Evolutionary conservation across 2,113 vertebrate genomes (phyloP).

Genomic region (Amphiprion percula): DNA sequence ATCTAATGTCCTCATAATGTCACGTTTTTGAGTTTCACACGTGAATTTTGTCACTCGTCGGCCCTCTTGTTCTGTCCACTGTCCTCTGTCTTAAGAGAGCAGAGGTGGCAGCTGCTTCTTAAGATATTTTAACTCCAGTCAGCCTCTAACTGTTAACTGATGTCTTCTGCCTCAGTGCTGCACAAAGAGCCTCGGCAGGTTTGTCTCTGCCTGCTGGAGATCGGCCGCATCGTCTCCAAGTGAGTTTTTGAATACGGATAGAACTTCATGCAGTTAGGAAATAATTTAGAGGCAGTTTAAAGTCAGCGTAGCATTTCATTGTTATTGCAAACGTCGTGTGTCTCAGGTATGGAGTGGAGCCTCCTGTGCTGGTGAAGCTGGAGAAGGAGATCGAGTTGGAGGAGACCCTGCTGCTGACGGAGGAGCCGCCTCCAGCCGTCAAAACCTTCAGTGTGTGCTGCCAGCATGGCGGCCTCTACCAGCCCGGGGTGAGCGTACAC

Average conservation of each 20-base stretch:
- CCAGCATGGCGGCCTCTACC: slow-evolving; percentile 91
- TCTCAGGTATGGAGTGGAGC: slow-evolving; percentile 93
- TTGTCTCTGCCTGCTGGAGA: slow-evolving; percentile 95
- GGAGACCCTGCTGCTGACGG: slow-evolving; percentile 90
- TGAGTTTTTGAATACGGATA: slow-evolving; percentile 65
- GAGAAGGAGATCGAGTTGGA: slow-evolving; percentile 99
- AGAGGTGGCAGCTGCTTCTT: slow-evolving; percentile 18
- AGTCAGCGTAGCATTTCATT: too few species aligned
- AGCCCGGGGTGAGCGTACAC: slow-evolving; percentile 87
- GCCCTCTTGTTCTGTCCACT: neutral
- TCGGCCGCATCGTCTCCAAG: slow-evolving; percentile 94
- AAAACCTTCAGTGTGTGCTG: slow-evolving; percentile 92
- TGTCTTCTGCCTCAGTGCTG: slow-evolving; percentile 85
- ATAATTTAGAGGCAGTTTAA: neutral
- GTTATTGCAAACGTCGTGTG: neutral
- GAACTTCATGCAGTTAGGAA: neutral
- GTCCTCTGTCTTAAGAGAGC: neutral
- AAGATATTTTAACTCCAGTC: neutral
- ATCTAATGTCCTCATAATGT: neutral
- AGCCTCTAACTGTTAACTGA: neutral
- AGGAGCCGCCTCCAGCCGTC: slow-evolving; percentile 84
- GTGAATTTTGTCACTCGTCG: neutral
- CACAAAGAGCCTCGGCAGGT: slow-evolving; percentile 98
- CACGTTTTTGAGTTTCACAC: slow-evolving; percentile 24
- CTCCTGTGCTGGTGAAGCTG: slow-evolving; percentile 95